Base-by-base conservation (phyloP, 1,140 invertebrate genomes). In the Drosophila ambigua region DNA sequence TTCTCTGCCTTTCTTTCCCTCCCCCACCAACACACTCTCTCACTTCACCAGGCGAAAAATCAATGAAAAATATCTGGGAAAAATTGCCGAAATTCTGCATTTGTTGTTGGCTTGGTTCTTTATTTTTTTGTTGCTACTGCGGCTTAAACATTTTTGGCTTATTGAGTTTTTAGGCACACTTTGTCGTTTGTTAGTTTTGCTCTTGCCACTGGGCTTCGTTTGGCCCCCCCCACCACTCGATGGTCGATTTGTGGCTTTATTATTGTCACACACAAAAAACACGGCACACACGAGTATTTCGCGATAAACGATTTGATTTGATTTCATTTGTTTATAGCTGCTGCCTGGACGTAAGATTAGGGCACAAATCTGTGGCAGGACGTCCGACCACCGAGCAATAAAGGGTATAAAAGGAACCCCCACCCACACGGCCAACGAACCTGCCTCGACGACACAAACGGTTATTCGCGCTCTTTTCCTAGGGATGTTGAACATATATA, bases 1-100 rank as follows among this genome's bases (percentile, higher is more conserved):
- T 15, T 49, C 43, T 46, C 26, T 35, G n/a, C 20, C 20, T 20
- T 20, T 26, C 23, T 23, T 5, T 39, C 4, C 28, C 54, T 2
- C 45, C 31, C 31, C 31, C 31, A 35, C 9, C 31, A 1, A 11
- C 13, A 1, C 16, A 16, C 15, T 20, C 45, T 57, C 24, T 53
- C 26, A 13, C 52, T 23, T 35, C 79, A 81, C 73, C 78, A 87
- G 78, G 62, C 72, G 82, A 87, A 87, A 87, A 87, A 87, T 87
- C 82, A 87, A 87, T 87, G 82, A 87, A 87, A 85, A 82, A 88
- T 87, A 87, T 87, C 65, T 82, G 79, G 44, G 88, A 87, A 85
- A 87, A 78, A 67, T 88, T 57, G 67, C 79, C 57, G 78, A 85
- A 82, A 57, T 72, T 63, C 76, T 54, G n/a, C 51, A 64, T 60